phyloP scores from a whole-genome alignment of 1,140 invertebrate species.

The Popillia japonica region DNA sequence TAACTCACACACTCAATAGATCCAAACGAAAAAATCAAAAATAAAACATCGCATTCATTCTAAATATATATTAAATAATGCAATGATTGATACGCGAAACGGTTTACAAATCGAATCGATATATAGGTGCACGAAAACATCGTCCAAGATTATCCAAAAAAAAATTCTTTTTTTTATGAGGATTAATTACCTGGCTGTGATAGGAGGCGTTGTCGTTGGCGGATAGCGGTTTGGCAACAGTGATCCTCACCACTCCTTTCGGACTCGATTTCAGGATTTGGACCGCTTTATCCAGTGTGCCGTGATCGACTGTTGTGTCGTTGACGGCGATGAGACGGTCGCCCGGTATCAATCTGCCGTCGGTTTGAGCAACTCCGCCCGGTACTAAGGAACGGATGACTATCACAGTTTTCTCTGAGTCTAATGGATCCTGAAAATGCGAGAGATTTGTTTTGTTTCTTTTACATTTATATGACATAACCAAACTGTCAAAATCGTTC shows the following conservation, averaged over 20 bases:
- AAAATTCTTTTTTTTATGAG: no score
- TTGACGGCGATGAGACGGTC: constrained; percentile 88
- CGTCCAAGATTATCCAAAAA: no score
- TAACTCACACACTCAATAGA: constrained; percentile 31
- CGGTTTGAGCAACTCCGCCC: constrained; percentile 82
- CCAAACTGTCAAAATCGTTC: no score
- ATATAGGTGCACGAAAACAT: no score
- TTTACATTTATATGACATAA: no score
- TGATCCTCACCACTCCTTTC: constrained; percentile 80
- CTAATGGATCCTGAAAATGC: constrained; percentile 78
- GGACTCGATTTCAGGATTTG: constrained; percentile 80
- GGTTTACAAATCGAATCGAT: no score
- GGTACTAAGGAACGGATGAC: constrained; percentile 87
- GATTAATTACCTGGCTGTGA: constrained; percentile 67
- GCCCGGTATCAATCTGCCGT: constrained; percentile 84
- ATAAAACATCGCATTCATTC: constrained; percentile 17
- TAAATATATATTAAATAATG: no score
- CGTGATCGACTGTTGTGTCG: constrained; percentile 77
- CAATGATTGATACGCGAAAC: no score
- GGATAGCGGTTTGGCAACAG: constrained; percentile 87
- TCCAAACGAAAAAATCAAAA: no score
- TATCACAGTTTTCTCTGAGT: constrained; percentile 84
- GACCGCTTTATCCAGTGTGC: constrained; percentile 83
- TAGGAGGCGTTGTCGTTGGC: constrained; percentile 68
- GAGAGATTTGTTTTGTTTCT: no score